Evolutionary conservation across 1,140 invertebrate genomes (phyloP).

Genomic region (Drosophila nebulosa): DNA sequence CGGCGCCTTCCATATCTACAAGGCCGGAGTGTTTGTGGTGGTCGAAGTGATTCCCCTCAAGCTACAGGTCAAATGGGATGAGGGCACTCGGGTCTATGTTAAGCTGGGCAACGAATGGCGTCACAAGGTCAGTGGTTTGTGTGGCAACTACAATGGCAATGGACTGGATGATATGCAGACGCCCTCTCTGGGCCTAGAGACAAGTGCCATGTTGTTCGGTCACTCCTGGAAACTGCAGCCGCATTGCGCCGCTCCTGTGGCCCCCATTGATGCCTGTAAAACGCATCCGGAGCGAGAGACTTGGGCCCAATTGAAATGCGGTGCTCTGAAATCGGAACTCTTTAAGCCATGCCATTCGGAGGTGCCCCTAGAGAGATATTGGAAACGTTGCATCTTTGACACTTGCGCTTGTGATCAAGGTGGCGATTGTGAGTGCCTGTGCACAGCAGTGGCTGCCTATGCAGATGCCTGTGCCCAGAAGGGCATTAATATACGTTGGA

Average conservation of each 20-base stretch:
- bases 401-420: conserved; percentile 93
- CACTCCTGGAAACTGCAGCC: conserved; percentile 93
- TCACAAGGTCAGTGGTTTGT: conserved; percentile 90
- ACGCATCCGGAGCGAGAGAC: conserved; percentile 87
- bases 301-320: conserved; percentile 90
- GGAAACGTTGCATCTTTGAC: conserved; percentile 89
- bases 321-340: conserved; percentile 86
- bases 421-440: conserved; percentile 94
- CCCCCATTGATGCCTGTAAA: conserved; percentile 86
- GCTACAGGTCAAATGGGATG: conserved; percentile 92
- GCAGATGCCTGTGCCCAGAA: conserved; percentile 89
- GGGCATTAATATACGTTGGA: conserved; percentile 89
- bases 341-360: conserved; percentile 90
- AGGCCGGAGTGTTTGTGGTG: conserved; percentile 88
- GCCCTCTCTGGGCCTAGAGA: conserved; percentile 89
- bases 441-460: conserved; percentile 92
- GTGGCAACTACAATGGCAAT: conserved; percentile 95
- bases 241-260: conserved; percentile 85
- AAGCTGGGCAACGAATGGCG: conserved; percentile 89
- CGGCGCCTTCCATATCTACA: conserved; percentile 72
- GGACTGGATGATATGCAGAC: conserved; percentile 91
- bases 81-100: conserved; percentile 90
- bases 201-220: conserved; percentile 88
- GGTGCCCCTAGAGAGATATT: conserved; percentile 86
- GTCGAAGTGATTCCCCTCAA: conserved; percentile 89